These are phyloP conservation scores for Dermatemys mawii DNA, from an alignment of 2,113 vertebrate genomes.

Conservation along the genomic window DNA sequence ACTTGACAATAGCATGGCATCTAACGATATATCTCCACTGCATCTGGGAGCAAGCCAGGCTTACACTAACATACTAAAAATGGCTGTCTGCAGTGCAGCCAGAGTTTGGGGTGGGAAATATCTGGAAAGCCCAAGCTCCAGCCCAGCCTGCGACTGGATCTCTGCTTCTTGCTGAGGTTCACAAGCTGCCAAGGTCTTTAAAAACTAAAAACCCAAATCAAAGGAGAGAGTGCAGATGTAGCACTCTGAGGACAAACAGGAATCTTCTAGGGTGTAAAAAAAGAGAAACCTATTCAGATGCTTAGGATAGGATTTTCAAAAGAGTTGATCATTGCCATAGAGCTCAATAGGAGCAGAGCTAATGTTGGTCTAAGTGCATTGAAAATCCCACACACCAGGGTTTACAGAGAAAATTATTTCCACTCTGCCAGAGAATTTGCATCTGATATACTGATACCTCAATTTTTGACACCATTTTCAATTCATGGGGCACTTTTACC, in stretches of 20 bases:
- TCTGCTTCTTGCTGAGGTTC: not conserved
- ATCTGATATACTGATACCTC: not conserved
- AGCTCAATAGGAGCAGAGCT: not conserved
- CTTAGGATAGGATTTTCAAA: not conserved
- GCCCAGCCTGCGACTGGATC: not conserved
- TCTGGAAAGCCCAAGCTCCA: not conserved
- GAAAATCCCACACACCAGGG: not conserved
- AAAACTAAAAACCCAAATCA: not conserved
- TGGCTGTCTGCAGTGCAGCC: not conserved
- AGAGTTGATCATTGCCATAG: not conserved
- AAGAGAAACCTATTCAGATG: not conserved
- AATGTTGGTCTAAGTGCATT: not conserved
- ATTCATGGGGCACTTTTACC: not conserved
- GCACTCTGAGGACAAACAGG: not conserved
- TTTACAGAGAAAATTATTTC: conserved; percentile 7
- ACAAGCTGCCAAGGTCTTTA: not conserved
- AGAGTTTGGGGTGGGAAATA: not conserved
- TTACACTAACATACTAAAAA: not conserved
- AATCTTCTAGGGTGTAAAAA: not conserved
- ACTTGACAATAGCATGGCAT: not conserved
- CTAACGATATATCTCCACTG: not conserved
- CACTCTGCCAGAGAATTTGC: not conserved
- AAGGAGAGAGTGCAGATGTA: not conserved
- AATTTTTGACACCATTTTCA: not conserved
- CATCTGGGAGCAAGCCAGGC: not conserved